These are phyloP conservation scores for Conger conger DNA, from an alignment of 2,113 vertebrate genomes.

Conservation along the genomic window DNA sequence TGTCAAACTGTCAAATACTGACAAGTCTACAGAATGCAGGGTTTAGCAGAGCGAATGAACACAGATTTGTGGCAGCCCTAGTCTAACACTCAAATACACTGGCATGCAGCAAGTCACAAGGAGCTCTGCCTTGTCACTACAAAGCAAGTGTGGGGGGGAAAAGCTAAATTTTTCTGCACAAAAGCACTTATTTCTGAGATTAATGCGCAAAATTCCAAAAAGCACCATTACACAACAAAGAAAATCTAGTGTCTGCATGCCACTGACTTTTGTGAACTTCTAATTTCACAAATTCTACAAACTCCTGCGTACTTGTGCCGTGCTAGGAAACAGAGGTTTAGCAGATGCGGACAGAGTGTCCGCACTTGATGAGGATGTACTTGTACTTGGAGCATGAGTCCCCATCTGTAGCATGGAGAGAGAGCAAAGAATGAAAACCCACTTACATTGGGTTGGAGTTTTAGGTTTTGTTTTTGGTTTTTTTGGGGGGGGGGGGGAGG, in stretches of 20 bases:
- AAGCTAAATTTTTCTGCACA: background rate
- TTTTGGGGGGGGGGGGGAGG: no score
- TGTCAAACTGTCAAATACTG: no score
- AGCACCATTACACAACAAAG: background rate
- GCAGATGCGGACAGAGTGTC: conserved; percentile 96
- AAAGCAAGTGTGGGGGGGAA: background rate
- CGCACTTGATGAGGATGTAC: conserved; percentile 88
- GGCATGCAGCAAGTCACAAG: conserved; percentile 19
- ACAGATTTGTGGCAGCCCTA: conserved; percentile 13
- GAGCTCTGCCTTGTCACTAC: background rate
- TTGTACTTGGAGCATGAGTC: conserved; percentile 94
- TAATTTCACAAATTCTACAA: conserved; percentile 58
- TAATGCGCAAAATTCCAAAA: background rate
- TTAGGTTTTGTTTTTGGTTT: background rate
- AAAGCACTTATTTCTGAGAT: background rate
- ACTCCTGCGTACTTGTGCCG: conserved; percentile 92
- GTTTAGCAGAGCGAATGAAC: background rate
- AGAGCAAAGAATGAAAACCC: conserved; percentile 86
- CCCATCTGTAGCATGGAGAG: conserved; percentile 98
- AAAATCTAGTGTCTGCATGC: conserved; percentile 57
- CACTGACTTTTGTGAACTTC: conserved; percentile 66
- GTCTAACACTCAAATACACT: conserved; percentile 5
- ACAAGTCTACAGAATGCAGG: background rate
- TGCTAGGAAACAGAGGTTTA: conserved; percentile 95
- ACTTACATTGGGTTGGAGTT: conserved; percentile 40